Evolutionary conservation across 2,888 invertebrate species (phyloP).

Genomic region (Drosophila demipolita): DNA sequence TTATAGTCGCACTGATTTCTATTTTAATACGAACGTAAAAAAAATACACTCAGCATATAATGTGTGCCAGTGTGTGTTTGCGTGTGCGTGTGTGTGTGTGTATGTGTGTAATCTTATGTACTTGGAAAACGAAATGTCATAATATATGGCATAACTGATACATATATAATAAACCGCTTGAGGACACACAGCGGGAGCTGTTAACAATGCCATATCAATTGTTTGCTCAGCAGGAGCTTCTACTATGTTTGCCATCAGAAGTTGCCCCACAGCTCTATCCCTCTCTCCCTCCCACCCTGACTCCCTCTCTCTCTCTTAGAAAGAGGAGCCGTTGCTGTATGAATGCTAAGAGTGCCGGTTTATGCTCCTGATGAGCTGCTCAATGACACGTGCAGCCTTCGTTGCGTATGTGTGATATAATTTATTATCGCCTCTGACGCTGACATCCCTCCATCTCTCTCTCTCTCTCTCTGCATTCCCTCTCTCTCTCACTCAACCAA

Average conservation of each 20-base stretch:
- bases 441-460: slow-evolving; percentile 27
- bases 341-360: slow-evolving; percentile 35
- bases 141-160: slow-evolving; percentile 68
- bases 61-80: background rate
- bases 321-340: slow-evolving; percentile 13
- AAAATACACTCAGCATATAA: slow-evolving; percentile 15
- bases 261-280: slow-evolving; percentile 17
- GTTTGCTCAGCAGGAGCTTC: slow-evolving; percentile 50
- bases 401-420: slow-evolving; percentile 76
- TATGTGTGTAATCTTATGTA: slow-evolving; percentile 26
- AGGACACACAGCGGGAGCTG: slow-evolving; percentile 44
- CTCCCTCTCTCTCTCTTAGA: too few species aligned
- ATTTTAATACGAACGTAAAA: slow-evolving; percentile 49
- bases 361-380: slow-evolving; percentile 75
- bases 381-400: slow-evolving; percentile 73
- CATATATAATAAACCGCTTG: slow-evolving; percentile 78
- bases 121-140: slow-evolving; percentile 71
- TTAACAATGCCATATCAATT: slow-evolving; percentile 70
- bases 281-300: background rate
- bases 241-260: slow-evolving; percentile 13
- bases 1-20: slow-evolving; percentile 57
- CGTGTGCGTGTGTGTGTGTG: slow-evolving; percentile 11
- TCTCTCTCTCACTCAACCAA: background rate
- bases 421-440: slow-evolving; percentile 71
- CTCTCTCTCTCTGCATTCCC: too few species aligned